Evolutionary conservation across 2,797 vertebrate species (phyloP).

Genomic region (Nasua narica): DNA sequence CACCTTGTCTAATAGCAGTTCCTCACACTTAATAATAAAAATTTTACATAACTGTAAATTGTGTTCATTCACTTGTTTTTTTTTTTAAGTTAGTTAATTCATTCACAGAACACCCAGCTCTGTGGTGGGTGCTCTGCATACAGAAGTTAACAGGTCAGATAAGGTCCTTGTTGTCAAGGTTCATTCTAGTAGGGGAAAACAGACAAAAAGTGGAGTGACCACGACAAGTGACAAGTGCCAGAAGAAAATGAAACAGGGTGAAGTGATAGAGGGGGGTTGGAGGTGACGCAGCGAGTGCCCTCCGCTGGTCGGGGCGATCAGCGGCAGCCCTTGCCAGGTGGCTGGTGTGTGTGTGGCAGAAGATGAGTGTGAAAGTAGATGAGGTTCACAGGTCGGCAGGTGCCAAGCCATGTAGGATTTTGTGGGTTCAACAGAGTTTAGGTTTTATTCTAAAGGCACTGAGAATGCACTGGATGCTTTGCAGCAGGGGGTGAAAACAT

Average conservation of each 20-base stretch:
- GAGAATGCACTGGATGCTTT: not conserved
- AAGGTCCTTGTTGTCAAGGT: not conserved
- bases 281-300: accelerated
- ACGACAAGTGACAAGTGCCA: not conserved
- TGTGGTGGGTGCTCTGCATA: not conserved
- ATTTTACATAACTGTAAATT: not conserved
- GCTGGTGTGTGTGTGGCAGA: not conserved
- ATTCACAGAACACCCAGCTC: not conserved
- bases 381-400: not conserved
- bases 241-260: not conserved
- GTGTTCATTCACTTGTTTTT: not conserved
- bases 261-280: not conserved
- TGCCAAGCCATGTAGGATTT: not conserved
- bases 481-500: not conserved
- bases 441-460: not conserved
- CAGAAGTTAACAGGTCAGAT: not conserved
- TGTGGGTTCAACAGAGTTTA: not conserved
- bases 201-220: not conserved
- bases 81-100: not conserved
- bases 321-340: not conserved
- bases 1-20: not conserved
- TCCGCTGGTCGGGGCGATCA: not conserved
- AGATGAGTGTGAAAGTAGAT: not conserved
- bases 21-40: not conserved
- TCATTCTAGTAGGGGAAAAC: not conserved